phyloP scores from a whole-genome alignment of 2,797 vertebrate species.

The Tympanoctomys barrerae region DNA sequence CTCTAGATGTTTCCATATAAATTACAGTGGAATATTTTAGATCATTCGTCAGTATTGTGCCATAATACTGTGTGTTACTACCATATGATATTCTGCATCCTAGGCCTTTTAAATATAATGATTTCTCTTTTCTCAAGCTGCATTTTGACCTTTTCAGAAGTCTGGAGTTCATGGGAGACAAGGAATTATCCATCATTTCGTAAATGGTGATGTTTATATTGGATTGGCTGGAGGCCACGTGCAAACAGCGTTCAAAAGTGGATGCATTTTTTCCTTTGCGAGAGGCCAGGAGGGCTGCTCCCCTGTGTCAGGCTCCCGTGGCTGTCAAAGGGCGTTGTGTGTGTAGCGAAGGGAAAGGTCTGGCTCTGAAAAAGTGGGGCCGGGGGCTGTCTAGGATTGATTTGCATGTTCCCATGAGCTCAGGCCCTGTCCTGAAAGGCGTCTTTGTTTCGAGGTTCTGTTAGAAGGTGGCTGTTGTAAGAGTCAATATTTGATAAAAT shows the following conservation, averaged over 20 bases:
- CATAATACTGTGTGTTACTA: not conserved
- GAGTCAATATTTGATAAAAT: conserved; percentile 54
- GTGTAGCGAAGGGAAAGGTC: conserved; percentile 76
- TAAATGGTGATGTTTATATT: conserved; percentile 80
- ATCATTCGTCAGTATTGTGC: conserved; percentile 9
- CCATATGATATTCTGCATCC: not conserved
- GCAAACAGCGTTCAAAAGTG: conserved; percentile 31
- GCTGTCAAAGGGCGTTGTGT: conserved; percentile 77
- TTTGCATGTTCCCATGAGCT: conserved; percentile 72
- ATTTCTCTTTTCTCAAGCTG: conserved; percentile 76
- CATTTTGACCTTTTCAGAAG: conserved; percentile 81
- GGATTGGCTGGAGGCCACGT: conserved; percentile 69
- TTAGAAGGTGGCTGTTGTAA: not conserved
- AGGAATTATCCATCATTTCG: conserved; percentile 55
- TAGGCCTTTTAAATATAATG: conserved; percentile 41
- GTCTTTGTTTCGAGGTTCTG: conserved; percentile 67
- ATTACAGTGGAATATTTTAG: not conserved
- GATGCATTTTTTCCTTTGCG: conserved; percentile 67
- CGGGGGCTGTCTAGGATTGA: conserved; percentile 53
- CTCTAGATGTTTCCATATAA: conserved; percentile 1
- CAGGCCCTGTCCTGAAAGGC: conserved; percentile 73
- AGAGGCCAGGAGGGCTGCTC: conserved; percentile 56
- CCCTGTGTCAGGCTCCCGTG: conserved; percentile 48
- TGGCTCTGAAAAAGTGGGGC: conserved; percentile 53
- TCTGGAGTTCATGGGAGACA: conserved; percentile 76